phyloP scores from a whole-genome alignment of 2,888 invertebrate species.

The Hemicrepidius hirtus region DNA sequence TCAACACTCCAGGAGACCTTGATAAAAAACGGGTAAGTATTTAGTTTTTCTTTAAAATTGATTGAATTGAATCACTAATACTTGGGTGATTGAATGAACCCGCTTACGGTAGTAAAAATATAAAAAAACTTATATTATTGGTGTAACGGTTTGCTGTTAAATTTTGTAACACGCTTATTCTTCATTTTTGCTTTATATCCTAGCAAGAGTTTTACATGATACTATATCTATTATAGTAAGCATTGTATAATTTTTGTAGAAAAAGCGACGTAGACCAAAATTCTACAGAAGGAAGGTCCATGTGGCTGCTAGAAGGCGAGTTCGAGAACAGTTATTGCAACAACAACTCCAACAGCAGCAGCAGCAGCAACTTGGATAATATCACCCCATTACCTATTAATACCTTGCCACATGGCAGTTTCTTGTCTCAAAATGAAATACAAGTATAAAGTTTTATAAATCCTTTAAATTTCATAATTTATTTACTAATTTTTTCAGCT shows the following conservation, averaged over 20 bases:
- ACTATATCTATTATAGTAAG: no score
- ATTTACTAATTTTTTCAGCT: conserved; percentile 73
- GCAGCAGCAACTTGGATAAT: conserved; percentile 68
- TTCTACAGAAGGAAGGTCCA: conserved; percentile 93
- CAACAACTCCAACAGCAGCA: conserved; percentile 71
- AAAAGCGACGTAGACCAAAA: conserved; percentile 85
- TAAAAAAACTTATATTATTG: no score
- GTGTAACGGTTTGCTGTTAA: no score
- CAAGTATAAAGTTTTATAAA: conserved; percentile 71
- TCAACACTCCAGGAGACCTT: conserved; percentile 74
- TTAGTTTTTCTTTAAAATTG: no score
- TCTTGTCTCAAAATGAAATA: conserved; percentile 81
- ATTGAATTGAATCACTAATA: no score
- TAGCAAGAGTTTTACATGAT: no score
- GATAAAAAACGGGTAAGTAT: conserved; percentile 78
- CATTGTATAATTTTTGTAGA: conserved; percentile 74
- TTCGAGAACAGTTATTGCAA: conserved; percentile 75
- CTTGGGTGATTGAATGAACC: no score
- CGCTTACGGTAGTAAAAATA: no score
- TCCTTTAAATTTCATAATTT: background rate
- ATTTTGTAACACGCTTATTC: no score
- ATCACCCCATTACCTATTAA: conserved; percentile 51
- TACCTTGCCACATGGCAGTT: conserved; percentile 62
- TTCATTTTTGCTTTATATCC: no score
- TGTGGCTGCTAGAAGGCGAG: conserved; percentile 81